Conservation (phyloP, 2,888 invertebrate species). For the Yponomeuta plumbellus region DNA sequence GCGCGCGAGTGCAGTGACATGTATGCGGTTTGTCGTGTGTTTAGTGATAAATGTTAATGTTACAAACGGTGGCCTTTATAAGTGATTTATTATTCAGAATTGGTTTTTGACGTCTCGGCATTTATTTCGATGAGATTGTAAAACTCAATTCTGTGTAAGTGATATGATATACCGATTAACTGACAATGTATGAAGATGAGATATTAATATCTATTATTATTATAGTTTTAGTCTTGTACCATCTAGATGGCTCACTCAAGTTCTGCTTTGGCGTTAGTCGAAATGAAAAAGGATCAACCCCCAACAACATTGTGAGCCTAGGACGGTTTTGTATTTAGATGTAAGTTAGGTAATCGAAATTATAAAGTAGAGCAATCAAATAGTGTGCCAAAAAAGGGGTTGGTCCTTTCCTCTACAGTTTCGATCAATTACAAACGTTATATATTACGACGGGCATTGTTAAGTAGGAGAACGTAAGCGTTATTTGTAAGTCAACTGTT, state of each 20-base stretch:
- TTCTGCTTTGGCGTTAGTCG: slow-evolving; percentile 4
- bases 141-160: slow-evolving; percentile 41
- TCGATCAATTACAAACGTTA: slow-evolving; percentile 2
- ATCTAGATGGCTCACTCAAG: not conserved
- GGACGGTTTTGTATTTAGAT: slow-evolving; percentile 5
- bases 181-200: slow-evolving; percentile 9
- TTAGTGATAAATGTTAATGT: slow-evolving; percentile 15
- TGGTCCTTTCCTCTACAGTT: slow-evolving; percentile 7
- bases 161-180: slow-evolving; percentile 14
- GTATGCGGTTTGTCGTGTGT: slow-evolving; percentile 29
- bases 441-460: slow-evolving; percentile 12
- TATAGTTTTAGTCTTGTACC: not conserved
- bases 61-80: slow-evolving; percentile 18
- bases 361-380: not conserved
- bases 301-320: not conserved
- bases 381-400: slow-evolving; percentile 11
- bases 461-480: slow-evolving; percentile 10
- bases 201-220: not conserved
- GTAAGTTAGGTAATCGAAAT: not conserved
- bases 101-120: slow-evolving; percentile 60
- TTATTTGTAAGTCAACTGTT: slow-evolving; percentile 6
- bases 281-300: slow-evolving; percentile 3
- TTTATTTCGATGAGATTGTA: slow-evolving; percentile 66
- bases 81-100: slow-evolving; percentile 44
- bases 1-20: slow-evolving; percentile 43